These are phyloP conservation scores for Eupleurogrammus muticus DNA, from an alignment of 2,797 vertebrate species.

Conservation along the genomic window DNA sequence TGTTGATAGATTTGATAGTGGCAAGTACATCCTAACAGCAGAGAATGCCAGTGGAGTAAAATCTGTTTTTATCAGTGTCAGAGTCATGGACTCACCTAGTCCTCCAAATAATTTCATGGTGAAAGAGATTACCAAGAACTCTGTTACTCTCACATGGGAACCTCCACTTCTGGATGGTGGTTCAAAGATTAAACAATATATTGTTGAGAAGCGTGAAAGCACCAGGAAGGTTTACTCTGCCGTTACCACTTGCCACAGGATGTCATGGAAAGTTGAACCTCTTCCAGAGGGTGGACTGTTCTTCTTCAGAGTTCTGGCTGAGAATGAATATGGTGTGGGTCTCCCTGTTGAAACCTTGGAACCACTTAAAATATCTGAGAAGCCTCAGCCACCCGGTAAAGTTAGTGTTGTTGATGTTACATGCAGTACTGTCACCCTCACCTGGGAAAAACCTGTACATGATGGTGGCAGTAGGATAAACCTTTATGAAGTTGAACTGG, in stretches of 20 bases:
- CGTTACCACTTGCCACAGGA: constrained; percentile 93
- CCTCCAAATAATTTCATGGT: constrained; percentile 92
- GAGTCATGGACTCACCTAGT: constrained; percentile 96
- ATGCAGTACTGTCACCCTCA: constrained; percentile 90
- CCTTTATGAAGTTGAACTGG: constrained; percentile 95
- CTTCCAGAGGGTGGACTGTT: constrained; percentile 96
- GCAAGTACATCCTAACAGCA: constrained; percentile 95
- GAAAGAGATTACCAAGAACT: constrained; percentile 95
- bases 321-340: constrained; percentile 97
- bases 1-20: constrained; percentile 95
- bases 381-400: constrained; percentile 97
- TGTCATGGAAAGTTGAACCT: constrained; percentile 94
- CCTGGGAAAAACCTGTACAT: constrained; percentile 96
- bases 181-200: constrained; percentile 96
- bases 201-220: constrained; percentile 97
- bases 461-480: constrained; percentile 98
- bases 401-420: constrained; percentile 95
- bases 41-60: constrained; percentile 97
- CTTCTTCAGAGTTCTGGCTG: constrained; percentile 95
- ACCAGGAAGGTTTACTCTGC: constrained; percentile 97
- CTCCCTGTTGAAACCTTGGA: constrained; percentile 91
- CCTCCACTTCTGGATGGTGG: constrained; percentile 95
- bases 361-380: constrained; percentile 95
- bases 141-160: constrained; percentile 96
- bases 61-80: constrained; percentile 96